phyloP scores from a whole-genome alignment of 1,140 invertebrate species.

The Atta texana region DNA sequence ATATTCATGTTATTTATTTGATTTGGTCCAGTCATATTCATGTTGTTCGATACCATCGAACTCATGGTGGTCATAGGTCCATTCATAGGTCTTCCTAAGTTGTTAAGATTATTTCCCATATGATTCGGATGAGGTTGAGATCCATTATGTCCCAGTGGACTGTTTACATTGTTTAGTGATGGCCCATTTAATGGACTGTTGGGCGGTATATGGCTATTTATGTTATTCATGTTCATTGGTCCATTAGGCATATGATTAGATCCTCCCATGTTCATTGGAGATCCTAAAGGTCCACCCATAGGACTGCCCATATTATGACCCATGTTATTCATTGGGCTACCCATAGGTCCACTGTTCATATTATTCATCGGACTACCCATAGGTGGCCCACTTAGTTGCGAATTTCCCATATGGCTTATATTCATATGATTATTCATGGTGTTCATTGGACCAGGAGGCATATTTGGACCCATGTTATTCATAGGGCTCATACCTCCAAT shows the following conservation, averaged over 20 bases:
- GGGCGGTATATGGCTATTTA: slow-evolving; percentile 85
- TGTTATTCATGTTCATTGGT: slow-evolving; percentile 85
- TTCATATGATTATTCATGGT: slow-evolving; percentile 89
- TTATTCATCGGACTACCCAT: slow-evolving; percentile 91
- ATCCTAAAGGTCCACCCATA: slow-evolving; percentile 84
- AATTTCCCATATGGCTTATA: slow-evolving; percentile 90
- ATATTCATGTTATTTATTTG: slow-evolving; percentile 86
- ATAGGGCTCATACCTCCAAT: slow-evolving; percentile 90
- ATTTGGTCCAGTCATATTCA: slow-evolving; percentile 83
- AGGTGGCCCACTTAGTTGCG: slow-evolving; percentile 89
- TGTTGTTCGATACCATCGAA: slow-evolving; percentile 86
- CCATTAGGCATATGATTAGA: slow-evolving; percentile 84
- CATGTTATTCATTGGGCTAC: slow-evolving; percentile 86
- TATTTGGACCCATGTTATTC: slow-evolving; percentile 90
- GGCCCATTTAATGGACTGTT: slow-evolving; percentile 85
- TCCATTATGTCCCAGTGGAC: slow-evolving; percentile 84
- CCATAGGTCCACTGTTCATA: slow-evolving; percentile 90
- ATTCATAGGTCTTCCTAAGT: slow-evolving; percentile 87
- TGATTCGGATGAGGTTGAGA: slow-evolving; percentile 87
- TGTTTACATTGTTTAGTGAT: slow-evolving; percentile 84
- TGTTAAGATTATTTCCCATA: slow-evolving; percentile 86
- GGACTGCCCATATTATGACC: slow-evolving; percentile 85
- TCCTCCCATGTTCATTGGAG: slow-evolving; percentile 84
- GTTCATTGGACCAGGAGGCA: slow-evolving; percentile 86
- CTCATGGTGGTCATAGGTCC: slow-evolving; percentile 88